These are phyloP conservation scores for Leucosticte australis DNA, from an alignment of 2,113 vertebrate species.

Conservation along the genomic window DNA sequence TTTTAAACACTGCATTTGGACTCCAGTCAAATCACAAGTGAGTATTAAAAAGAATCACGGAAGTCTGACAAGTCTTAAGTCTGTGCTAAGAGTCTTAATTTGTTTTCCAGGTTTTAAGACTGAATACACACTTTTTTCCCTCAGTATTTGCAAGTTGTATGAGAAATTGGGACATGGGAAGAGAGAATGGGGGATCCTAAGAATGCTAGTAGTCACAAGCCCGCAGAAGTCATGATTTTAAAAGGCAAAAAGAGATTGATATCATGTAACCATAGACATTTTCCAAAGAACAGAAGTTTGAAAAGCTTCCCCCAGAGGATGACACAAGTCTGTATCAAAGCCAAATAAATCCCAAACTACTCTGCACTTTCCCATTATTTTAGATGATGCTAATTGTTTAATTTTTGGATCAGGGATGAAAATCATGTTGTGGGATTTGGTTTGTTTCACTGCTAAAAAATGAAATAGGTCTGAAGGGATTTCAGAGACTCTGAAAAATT, in stretches of 20 bases:
- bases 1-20: conserved; percentile 1
- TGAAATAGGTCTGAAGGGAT: neutral
- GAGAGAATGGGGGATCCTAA: neutral
- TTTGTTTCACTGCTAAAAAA: neutral
- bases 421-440: neutral
- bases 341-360: neutral
- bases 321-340: neutral
- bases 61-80: conserved; percentile 19
- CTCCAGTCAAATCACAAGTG: neutral
- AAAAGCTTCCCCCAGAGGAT: neutral
- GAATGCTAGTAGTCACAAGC: neutral
- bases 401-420: neutral
- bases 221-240: neutral
- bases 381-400: neutral
- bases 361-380: neutral
- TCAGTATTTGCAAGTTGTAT: neutral
- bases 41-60: neutral
- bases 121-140: neutral
- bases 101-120: conserved; percentile 3
- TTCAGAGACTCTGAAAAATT: neutral
- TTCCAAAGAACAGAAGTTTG: neutral
- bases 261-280: neutral
- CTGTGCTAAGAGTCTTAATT: neutral
- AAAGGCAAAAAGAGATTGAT: neutral
- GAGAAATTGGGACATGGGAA: neutral